Evolutionary conservation across 2,113 vertebrate genomes (phyloP), one percentile per base, ranked within the genome.

Genomic region (Scophthalmus maximus): DNA sequence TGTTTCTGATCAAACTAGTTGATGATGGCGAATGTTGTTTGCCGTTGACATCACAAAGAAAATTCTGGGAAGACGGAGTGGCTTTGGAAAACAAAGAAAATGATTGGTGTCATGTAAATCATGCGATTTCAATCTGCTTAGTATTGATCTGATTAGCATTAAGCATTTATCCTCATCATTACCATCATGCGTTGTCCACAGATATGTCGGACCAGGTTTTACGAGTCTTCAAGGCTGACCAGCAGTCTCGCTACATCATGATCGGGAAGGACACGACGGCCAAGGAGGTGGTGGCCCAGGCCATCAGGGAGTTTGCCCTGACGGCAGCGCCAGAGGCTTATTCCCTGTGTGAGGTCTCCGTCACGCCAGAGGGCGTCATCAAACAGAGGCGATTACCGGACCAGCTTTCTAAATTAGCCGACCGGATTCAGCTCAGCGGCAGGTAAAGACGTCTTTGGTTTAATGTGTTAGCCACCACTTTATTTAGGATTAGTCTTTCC

Each of bases 181-280:
- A 9, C 17, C 26, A 15, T 17, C n/a, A 0, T 59, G 4, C 34
- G 1, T 38, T 59, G 11, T 69, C 59, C 58, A 3, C 88, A 99
- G 97, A 99, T 74, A 92, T 99, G 83, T 97, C 97, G 9, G 97
- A 99, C 79, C 97, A 99, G 83, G 97, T 99, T 6, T 86, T 99
- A 58, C 92, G 97, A 38, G 97, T 99, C 78, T 99, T 99, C 85
- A 99, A 98, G 82, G 98, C 96, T 0, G 97, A 99, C 85, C 98
- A 99, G 90, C 97, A 99, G 84, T 98, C 97, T 61, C 96, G 97
- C 4, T 99, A 99, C 91, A 97, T 99, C 86, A 98, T 99, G 98
- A 99, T 99, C 76, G 96, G 97, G 71, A 98, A 97, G 81, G 97
- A 99, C 86, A 98, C 97, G 1, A 99, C 98, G 0, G 98, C 98